Conservation (phyloP, 1,140 invertebrate species). For the Lethrus apterus region DNA sequence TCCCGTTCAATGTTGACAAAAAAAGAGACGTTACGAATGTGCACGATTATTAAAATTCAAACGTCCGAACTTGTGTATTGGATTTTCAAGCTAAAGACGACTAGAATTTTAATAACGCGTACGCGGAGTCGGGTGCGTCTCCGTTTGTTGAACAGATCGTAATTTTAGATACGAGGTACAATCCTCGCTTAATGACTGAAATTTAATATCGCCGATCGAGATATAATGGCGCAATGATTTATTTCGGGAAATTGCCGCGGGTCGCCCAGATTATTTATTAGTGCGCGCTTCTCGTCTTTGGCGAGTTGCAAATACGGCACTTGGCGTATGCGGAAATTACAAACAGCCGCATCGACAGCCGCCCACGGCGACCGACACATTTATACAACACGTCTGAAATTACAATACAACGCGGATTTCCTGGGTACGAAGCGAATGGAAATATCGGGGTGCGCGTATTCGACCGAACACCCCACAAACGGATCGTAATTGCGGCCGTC, state of each 20-base stretch:
- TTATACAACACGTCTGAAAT: slow-evolving; percentile 9
- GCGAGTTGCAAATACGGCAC: slow-evolving; percentile 11
- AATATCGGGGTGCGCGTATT: not conserved
- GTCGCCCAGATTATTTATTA: slow-evolving; percentile 18
- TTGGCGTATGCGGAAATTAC: slow-evolving; percentile 14
- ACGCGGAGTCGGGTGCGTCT: not conserved
- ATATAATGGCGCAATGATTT: slow-evolving; percentile 17
- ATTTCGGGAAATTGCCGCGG: slow-evolving; percentile 17
- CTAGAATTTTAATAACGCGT: not conserved
- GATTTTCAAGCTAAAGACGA: too few relatives aligned
- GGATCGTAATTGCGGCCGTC: slow-evolving; percentile 7
- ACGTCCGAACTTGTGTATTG: too few relatives aligned
- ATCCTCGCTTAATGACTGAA: slow-evolving; percentile 14
- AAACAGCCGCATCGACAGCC: slow-evolving; percentile 9
- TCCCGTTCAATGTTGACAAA: too few relatives aligned
- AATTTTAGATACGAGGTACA: slow-evolving; percentile 18
- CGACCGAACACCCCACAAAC: slow-evolving; percentile 1
- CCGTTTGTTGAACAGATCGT: slow-evolving; percentile 8
- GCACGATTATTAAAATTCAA: slow-evolving; percentile 15
- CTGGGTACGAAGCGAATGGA: not conserved
- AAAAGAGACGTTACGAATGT: too few relatives aligned
- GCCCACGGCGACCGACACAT: slow-evolving; percentile 4
- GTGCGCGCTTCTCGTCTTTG: slow-evolving; percentile 4
- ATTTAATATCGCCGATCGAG: slow-evolving; percentile 15
- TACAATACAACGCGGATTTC: not conserved